Conservation (phyloP, 2,113 vertebrate genomes). For the Hippocampus barbouri region DNA sequence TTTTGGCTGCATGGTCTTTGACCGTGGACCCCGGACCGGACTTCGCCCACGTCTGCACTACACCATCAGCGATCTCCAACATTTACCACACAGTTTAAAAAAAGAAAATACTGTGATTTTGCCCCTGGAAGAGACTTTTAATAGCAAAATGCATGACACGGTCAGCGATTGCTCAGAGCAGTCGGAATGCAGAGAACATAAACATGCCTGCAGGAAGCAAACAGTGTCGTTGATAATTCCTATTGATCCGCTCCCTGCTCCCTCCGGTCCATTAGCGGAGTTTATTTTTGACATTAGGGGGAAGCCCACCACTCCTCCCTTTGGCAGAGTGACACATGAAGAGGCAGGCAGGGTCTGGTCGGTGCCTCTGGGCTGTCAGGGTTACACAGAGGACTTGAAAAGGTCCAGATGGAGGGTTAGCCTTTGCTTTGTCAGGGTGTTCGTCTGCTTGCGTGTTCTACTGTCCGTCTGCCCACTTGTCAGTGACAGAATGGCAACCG, state of each 20-base stretch:
- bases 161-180: not conserved
- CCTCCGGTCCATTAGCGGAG: conserved; percentile 48
- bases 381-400: conserved; percentile 41
- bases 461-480: conserved; percentile 41
- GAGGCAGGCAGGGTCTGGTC: conserved; percentile 41
- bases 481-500: conserved; percentile 55
- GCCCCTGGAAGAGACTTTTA: not conserved
- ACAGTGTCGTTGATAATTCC: conserved; percentile 62
- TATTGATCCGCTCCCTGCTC: conserved; percentile 62
- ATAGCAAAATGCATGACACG: not conserved
- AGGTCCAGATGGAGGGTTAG: conserved; percentile 5
- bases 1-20: no score
- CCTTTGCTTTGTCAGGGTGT: conserved; percentile 20
- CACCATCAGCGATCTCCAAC: not conserved
- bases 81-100: not conserved
- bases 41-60: not conserved
- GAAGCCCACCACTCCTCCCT: conserved; percentile 53
- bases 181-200: conserved; percentile 9
- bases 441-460: conserved; percentile 24
- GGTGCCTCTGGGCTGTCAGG: conserved; percentile 45
- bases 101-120: not conserved
- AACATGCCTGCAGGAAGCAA: conserved; percentile 57
- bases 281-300: conserved; percentile 60
- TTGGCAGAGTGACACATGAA: conserved; percentile 63
- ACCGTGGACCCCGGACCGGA: no score